phyloP scores from a whole-genome alignment of 1,140 invertebrate species.

The Cotesia glomerata region DNA sequence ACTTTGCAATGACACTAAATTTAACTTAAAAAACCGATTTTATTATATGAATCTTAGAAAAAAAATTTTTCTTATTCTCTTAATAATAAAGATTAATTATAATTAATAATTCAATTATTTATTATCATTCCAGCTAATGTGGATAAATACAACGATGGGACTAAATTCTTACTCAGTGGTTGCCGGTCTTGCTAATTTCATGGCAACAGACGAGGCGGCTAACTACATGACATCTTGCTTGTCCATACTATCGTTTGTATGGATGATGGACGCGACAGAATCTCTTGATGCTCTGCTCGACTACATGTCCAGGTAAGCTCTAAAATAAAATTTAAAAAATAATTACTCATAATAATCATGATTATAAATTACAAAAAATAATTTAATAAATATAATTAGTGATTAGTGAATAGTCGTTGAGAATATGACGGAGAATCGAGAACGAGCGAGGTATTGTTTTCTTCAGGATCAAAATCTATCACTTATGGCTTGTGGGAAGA shows the following conservation, averaged over 20 bases:
- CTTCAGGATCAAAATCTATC: too few relatives aligned
- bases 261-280: conserved; percentile 62
- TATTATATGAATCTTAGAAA: too few relatives aligned
- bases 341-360: background rate
- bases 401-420: background rate
- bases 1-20: too few relatives aligned
- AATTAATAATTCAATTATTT: too few relatives aligned
- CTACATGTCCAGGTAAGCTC: conserved; percentile 47
- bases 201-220: conserved; percentile 46
- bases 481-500: too few relatives aligned
- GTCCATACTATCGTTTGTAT: conserved; percentile 56
- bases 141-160: conserved; percentile 43
- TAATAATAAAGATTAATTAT: too few relatives aligned
- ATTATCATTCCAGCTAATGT: conserved; percentile 43
- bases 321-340: conserved; percentile 8
- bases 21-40: too few relatives aligned
- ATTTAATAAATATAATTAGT: background rate
- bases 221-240: conserved; percentile 50
- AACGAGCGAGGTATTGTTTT: too few relatives aligned
- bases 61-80: too few relatives aligned
- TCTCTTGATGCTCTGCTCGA: conserved; percentile 55
- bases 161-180: conserved; percentile 41
- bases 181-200: conserved; percentile 41
- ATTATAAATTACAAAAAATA: background rate
- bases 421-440: background rate